Evolutionary conservation across 2,888 invertebrate species (phyloP), one percentile per base, ranked within the genome.

Genomic region (Drosophila testacea): DNA sequence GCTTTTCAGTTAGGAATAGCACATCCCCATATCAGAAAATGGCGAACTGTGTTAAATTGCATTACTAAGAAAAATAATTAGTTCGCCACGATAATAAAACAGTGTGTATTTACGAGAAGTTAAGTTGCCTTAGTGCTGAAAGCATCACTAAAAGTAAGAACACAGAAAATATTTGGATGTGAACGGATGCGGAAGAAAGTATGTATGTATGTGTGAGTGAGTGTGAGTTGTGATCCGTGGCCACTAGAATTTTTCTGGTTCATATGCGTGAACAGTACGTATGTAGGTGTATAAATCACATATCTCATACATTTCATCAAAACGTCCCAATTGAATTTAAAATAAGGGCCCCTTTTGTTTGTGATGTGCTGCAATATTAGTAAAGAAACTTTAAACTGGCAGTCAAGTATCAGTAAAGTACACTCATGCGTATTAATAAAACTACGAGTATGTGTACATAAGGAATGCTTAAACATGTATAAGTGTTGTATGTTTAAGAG

Each of bases 31-130:
- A 27, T 63, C 46, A 62, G 51, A 80, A 80, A 80, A 80, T 81
- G 79, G 79, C 80, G 80, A 79, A 69, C 48, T 70, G 69, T 76
- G 57, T 69, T 76, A 62, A 63, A 71, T 47, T 57, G 22, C 65
- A 52, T 59, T 74, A 28, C 51, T 71, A 72, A 60, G 59, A 68
- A 34, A 34, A 57, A 41, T 54, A 36, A 22, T 73, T 62, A 11
- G 34, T 47, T 27, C 16, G 48, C 32, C 13, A 47, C 60, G n/a
- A 51, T 42, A 34, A 7, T 56, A 51, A 69, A 64, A 56, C 60
- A 70, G 70, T 70, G 51, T 47, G 50, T 50, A 59, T 44, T 11
- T 13, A 13, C 22, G 30, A 10, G 7, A 36, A 50, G 36, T 60
- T 52, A 36, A 32, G 16, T 47, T 46, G 4, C 10, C 38, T 1